Evolutionary conservation across 2,888 invertebrate genomes (phyloP), one percentile per base, ranked within the genome.

Genomic region (Dasypolia templi): DNA sequence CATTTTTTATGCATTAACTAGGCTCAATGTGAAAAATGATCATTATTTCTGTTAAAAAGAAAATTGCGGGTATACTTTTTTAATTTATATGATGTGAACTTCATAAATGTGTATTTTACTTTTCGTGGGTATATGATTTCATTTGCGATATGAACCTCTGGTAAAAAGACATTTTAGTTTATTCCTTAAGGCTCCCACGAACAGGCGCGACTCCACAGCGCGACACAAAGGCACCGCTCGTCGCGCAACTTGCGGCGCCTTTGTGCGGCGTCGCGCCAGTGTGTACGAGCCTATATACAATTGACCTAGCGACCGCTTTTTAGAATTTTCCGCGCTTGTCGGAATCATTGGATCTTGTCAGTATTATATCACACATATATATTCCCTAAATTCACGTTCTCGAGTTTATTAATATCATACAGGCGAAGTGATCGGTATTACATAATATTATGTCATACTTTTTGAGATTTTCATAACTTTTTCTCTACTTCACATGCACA

Each of bases 91-190:
- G 22, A 53, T 55, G 3, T 3, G 17, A 32, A 17, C 0, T n/a
- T n/a, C n/a, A n/a, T n/a, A n/a, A n/a, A n/a, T n/a, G n/a, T n/a
- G n/a, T n/a, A n/a, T n/a, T n/a, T n/a, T n/a, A n/a, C n/a, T 39
- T 26, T 67, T 5, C 14, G 39, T n/a, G 32, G 4, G 17, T 26
- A 12, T 11, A 19, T 51, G 83, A 86, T 89, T 88, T 82, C 83
- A 87, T 88, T 87, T 87, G 64, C 44, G 78, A 87, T 87, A 85
- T 84, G 72, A 82, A 65, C 71, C 59, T 70, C 56, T n/a, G 14
- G n/a, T 35, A 70, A 65, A 53, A 71, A 65, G 75, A 69, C 72
- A 81, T 73, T 86, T 81, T 81, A 73, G 69, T 83, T 75, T 81
- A 77, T 77, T 64, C 42, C 53, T 62, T 44, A n/a, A n/a, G n/a